Evolutionary conservation across 37 sponge, comb jelly and placozoan species (phyloP).

Genomic region (Lycopodina hypogea): DNA sequence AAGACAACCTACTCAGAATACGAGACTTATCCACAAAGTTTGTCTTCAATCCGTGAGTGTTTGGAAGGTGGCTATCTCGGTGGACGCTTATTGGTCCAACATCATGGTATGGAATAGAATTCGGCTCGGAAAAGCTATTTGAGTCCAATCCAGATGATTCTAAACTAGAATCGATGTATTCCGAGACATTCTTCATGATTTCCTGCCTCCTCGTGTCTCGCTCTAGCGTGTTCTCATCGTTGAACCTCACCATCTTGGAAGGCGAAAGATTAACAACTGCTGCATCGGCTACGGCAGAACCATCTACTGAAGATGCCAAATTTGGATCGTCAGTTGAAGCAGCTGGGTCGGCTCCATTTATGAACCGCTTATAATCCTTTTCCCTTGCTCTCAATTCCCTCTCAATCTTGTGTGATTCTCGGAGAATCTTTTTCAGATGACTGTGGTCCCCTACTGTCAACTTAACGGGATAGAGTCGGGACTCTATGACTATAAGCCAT

Average conservation of each 20-base stretch:
- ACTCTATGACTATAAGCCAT: conserved; percentile 45
- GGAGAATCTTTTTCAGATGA: conserved; percentile 11
- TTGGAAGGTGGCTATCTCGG: neutral
- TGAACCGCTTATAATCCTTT: conserved; percentile 35
- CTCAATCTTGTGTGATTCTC: conserved; percentile 17
- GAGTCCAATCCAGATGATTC: conserved; percentile 14
- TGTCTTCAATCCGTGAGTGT: neutral
- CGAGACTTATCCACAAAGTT: neutral
- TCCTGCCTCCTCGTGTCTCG: conserved; percentile 14
- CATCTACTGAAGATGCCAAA: neutral
- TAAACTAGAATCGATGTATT: conserved; percentile 6
- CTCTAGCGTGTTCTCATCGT: conserved; percentile 49
- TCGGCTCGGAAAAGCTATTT: neutral
- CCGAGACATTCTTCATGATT: neutral
- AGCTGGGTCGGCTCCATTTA: neutral
- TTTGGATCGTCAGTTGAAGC: neutral
- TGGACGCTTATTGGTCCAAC: conserved; percentile 1
- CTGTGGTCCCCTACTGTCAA: conserved; percentile 19
- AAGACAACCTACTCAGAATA: neutral
- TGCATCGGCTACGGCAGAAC: neutral
- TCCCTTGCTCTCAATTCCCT: conserved; percentile 19
- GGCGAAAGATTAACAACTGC: neutral
- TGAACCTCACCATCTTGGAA: conserved; percentile 41
- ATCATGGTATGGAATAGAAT: neutral
- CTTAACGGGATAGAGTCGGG: conserved; percentile 16